Percentiles rank a stretch among this genome's conserved stretches.
Conservation (phyloP, 37 sponge, comb jelly and placozoan species). For the Beroe forskalii region DNA sequence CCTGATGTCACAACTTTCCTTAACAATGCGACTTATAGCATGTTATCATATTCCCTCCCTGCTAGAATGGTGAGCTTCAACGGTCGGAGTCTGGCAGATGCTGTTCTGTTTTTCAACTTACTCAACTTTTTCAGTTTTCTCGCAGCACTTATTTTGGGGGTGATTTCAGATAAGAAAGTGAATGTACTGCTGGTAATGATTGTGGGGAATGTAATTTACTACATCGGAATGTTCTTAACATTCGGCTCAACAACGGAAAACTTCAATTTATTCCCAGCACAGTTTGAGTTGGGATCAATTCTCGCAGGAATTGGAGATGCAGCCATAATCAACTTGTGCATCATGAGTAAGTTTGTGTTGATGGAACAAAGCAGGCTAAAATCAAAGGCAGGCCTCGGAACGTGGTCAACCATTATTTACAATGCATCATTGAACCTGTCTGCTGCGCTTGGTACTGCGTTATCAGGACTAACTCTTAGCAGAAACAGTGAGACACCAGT, state of each 20-base stretch:
- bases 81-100: background rate
- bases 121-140: background rate
- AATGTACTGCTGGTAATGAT: background rate
- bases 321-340: background rate
- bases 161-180: background rate
- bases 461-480: background rate
- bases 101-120: background rate
- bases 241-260: constrained; percentile 11
- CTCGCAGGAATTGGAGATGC: constrained; percentile 14
- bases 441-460: background rate
- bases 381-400: background rate
- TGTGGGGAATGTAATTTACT: background rate
- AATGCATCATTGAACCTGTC: background rate
- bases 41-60: background rate
- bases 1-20: constrained; percentile 22
- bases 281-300: background rate
- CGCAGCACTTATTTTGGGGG: background rate
- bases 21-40: background rate
- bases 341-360: constrained; percentile 4
- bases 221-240: background rate
- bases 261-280: background rate
- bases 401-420: background rate
- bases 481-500: constrained; percentile 2
- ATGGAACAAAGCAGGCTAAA: background rate
- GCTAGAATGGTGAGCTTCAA: background rate